Conservation (phyloP, 2,888 invertebrate species). For the Mesochorus sp. region DNA sequence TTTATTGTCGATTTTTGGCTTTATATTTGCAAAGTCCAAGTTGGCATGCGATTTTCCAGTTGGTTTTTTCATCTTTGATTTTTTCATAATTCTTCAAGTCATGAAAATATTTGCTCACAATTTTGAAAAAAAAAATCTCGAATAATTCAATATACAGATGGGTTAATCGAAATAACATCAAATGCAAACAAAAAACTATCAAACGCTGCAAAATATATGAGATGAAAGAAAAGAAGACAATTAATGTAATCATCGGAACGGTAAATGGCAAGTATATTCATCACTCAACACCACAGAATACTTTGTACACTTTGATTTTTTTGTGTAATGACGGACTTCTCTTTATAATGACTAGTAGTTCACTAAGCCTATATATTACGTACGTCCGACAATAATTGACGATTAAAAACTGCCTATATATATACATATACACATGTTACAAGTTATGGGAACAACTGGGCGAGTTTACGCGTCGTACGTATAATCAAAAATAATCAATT, state of each 20-base stretch:
- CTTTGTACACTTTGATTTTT: constrained; percentile 51
- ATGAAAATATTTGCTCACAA: neutral
- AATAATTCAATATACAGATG: neutral
- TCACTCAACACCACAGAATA: constrained; percentile 51
- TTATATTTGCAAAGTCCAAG: constrained; percentile 54
- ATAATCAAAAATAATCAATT: neutral
- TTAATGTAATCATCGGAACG: constrained; percentile 13
- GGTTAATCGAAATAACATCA: constrained; percentile 15
- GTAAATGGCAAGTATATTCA: constrained; percentile 50
- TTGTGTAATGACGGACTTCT: constrained; percentile 50
- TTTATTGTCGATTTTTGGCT: constrained; percentile 81
- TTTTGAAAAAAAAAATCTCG: neutral
- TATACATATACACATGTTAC: constrained; percentile 34
- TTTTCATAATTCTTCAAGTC: constrained; percentile 29
- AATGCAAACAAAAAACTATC: constrained; percentile 1
- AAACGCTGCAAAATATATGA: neutral
- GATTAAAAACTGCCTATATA: constrained; percentile 43
- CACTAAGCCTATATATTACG: too few relatives aligned
- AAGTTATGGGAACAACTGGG: constrained; percentile 11
- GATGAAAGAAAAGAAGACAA: neutral
- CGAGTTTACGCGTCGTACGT: constrained; percentile 2
- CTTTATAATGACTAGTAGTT: constrained; percentile 40
- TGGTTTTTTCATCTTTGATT: constrained; percentile 19
- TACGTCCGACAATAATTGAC: constrained; percentile 54
- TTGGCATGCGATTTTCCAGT: neutral